Base-by-base conservation (phyloP, 1,140 invertebrate species). In the Goniozus legneri region DNA sequence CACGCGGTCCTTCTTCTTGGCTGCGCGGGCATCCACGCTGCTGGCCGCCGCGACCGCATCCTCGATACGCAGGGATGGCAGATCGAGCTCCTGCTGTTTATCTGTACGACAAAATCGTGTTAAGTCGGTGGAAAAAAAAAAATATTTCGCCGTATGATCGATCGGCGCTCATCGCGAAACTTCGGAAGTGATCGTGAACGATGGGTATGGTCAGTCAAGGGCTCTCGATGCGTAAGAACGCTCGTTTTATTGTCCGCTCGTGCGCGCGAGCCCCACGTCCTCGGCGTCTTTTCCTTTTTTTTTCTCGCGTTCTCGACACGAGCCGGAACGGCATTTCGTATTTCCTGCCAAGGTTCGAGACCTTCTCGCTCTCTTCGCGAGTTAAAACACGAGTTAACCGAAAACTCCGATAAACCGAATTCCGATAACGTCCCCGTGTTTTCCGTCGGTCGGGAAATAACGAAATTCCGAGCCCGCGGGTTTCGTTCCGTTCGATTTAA, bases 1-100 rank as follows among this genome's bases (percentile, higher is more conserved):
- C 3, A 70, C 78, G 22, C 83, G 79, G 47, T 87, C 86, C 60
- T 86, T 85, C 60, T 80, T 81, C 66, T 82, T 83, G 6, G 72
- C 71, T 19, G 69, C 72, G 36, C 71, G 58, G 8, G 58, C 58
- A 14, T 76, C 73, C 54, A 72, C 76, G 42, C 74, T 73, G 32
- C 80, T 77, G 16, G 67, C 51, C 16, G 70, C 64, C 52, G 81
- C 79, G 13, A 78, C 72, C 18, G 78, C 81, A 72, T 90, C 91
- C 62, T 91, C 90, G 47, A 86, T 83, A 59, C 87, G 84, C 54
- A 95, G 72, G 15, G 88, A 88, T 21, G 93, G 92, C 54, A 97
- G 73, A 73, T 97, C 95, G 61, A 97, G 79, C 69, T 97, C 94
- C 76, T 97, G 93, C 75, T 96, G 92, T 77, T 97, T 96, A 76